Evolutionary conservation across 2,888 invertebrate genomes (phyloP).

Genomic region (Drosophila yooni): DNA sequence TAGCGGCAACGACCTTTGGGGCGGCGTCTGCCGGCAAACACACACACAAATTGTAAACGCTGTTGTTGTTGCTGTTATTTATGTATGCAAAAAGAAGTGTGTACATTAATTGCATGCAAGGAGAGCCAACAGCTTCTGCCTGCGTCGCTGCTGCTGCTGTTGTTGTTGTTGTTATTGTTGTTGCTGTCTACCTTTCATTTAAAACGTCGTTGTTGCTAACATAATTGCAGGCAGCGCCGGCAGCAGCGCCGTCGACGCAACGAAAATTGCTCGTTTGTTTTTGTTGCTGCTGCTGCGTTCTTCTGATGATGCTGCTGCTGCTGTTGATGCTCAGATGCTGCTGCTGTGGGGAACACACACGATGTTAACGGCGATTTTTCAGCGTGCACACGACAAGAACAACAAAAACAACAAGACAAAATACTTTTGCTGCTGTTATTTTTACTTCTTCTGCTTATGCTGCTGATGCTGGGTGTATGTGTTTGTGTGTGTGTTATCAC

Average conservation of each 20-base stretch:
- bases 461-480: slow-evolving; percentile 32
- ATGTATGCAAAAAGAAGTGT: slow-evolving; percentile 58
- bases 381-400: slow-evolving; percentile 46
- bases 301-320: slow-evolving; percentile 19
- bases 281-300: slow-evolving; percentile 40
- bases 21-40: slow-evolving; percentile 52
- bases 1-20: slow-evolving; percentile 69
- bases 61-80: slow-evolving; percentile 43
- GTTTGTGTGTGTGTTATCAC: slow-evolving; percentile 60
- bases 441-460: slow-evolving; percentile 16
- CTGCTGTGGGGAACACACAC: slow-evolving; percentile 49
- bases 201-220: slow-evolving; percentile 55
- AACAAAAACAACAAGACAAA: slow-evolving; percentile 34
- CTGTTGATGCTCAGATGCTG: slow-evolving; percentile 13
- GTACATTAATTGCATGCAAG: slow-evolving; percentile 58
- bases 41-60: slow-evolving; percentile 33
- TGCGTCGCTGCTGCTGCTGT: slow-evolving; percentile 2
- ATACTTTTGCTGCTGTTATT: slow-evolving; percentile 37
- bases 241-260: slow-evolving; percentile 58
- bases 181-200: slow-evolving; percentile 61
- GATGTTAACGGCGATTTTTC: slow-evolving; percentile 51
- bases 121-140: slow-evolving; percentile 32
- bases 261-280: slow-evolving; percentile 57
- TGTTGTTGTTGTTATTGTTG: slow-evolving; percentile 21
- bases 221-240: slow-evolving; percentile 58